Conservation (phyloP, 2,888 invertebrate species). For the Calliopum simillimum region DNA sequence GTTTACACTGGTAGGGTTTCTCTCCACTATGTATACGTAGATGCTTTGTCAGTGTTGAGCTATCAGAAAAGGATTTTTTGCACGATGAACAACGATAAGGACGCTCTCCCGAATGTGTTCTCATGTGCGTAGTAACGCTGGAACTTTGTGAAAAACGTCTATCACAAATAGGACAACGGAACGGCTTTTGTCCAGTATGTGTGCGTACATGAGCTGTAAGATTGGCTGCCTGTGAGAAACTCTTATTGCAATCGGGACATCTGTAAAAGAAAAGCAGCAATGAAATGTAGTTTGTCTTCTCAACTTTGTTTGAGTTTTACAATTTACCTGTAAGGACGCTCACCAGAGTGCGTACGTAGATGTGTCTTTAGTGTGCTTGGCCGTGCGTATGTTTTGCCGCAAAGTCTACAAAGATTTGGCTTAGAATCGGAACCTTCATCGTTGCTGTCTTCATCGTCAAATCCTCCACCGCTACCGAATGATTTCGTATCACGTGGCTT, state of each 20-base stretch:
- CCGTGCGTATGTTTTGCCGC: conserved; percentile 96
- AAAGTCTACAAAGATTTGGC: conserved; percentile 92
- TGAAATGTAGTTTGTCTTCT: not conserved
- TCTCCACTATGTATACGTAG: conserved; percentile 81
- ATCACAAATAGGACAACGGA: conserved; percentile 96
- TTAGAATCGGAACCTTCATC: conserved; percentile 71
- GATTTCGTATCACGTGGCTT: conserved; percentile 55
- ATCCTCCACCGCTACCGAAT: conserved; percentile 64
- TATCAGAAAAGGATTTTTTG: conserved; percentile 98
- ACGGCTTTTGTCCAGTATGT: conserved; percentile 98
- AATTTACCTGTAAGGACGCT: conserved; percentile 72
- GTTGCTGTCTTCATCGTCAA: conserved; percentile 78
- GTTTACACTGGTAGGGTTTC: conserved; percentile 98
- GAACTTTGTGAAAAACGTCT: conserved; percentile 96
- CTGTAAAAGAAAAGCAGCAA: conserved; percentile 46
- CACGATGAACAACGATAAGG: conserved; percentile 96
- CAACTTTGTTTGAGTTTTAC: too few relatives aligned
- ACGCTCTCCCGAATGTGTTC: conserved; percentile 97
- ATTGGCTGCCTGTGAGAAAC: conserved; percentile 98
- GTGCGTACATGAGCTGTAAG: conserved; percentile 91
- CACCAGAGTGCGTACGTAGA: conserved; percentile 95
- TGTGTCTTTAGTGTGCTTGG: conserved; percentile 98
- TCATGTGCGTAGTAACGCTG: conserved; percentile 97
- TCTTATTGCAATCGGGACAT: conserved; percentile 94
- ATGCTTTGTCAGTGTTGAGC: conserved; percentile 97